Percentiles rank a stretch among this genome's conserved stretches.
phyloP scores from a whole-genome alignment of 2,888 invertebrate genomes.

The Cinara cedri region DNA sequence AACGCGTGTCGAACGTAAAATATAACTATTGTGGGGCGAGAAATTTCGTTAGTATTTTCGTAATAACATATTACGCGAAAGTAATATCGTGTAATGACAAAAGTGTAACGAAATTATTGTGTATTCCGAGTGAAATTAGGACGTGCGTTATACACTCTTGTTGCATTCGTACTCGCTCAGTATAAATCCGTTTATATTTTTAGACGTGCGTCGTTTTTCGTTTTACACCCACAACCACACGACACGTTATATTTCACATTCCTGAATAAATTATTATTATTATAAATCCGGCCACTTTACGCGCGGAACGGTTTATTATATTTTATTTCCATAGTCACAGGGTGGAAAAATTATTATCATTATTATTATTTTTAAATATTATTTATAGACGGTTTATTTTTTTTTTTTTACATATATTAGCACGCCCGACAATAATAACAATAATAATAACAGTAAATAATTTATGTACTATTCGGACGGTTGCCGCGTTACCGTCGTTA shows the following conservation, averaged over 20 bases:
- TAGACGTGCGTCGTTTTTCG: conserved; percentile 33
- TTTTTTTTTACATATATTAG: not conserved
- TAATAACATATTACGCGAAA: no score
- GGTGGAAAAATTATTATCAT: no score
- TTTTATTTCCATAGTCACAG: no score
- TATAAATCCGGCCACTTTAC: not conserved
- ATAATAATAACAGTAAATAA: no score
- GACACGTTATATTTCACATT: conserved; percentile 25
- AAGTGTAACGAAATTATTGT: not conserved
- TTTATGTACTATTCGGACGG: no score
- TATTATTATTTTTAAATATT: no score
- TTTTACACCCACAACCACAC: conserved; percentile 45
- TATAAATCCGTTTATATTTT: conserved; percentile 27
- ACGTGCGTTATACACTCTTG: not conserved
- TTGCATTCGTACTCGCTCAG: not conserved
- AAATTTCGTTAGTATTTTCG: no score
- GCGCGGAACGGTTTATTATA: conserved; percentile 1
- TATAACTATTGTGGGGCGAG: no score
- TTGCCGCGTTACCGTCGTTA: no score
- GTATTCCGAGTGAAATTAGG: conserved; percentile 4
- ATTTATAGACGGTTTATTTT: not conserved
- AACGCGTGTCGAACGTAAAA: no score
- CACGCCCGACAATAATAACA: no score
- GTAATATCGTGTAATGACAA: not conserved
- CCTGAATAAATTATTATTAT: not conserved